Conservation (phyloP, 2,888 invertebrate species). For the Cryptus armator region DNA sequence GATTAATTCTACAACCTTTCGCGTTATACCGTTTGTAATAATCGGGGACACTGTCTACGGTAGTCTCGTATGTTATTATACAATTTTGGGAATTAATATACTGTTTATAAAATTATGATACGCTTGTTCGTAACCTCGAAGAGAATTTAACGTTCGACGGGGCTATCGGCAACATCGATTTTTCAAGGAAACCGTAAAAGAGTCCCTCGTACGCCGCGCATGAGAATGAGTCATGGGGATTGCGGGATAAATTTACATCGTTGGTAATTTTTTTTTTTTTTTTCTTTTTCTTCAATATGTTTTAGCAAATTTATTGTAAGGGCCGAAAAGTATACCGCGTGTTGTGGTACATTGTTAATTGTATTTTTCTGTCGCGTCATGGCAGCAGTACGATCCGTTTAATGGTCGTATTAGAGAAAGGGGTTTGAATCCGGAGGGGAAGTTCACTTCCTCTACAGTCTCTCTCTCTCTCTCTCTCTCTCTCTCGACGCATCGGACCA, state of each 20-base stretch:
- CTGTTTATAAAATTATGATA: background rate
- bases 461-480: constrained; percentile 30
- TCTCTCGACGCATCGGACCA: constrained; percentile 7
- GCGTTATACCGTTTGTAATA: constrained; percentile 2
- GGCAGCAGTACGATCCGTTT: constrained; percentile 24
- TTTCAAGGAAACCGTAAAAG: constrained; percentile 66
- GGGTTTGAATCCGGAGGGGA: constrained; percentile 60
- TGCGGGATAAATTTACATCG: constrained; percentile 52
- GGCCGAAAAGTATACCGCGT: background rate
- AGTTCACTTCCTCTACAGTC: constrained; percentile 63
- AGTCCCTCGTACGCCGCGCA: constrained; percentile 58
- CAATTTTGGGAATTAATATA: background rate
- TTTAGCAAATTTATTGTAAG: background rate
- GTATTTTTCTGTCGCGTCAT: constrained; percentile 38
- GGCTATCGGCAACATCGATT: constrained; percentile 62
- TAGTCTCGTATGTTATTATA: background rate
- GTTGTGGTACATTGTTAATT: constrained; percentile 22
- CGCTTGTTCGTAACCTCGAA: background rate
- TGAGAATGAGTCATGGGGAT: constrained; percentile 54
- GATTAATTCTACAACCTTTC: constrained; percentile 47
- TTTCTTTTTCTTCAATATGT: background rate
- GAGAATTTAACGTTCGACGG: background rate
- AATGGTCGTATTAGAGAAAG: constrained; percentile 54
- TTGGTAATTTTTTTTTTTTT: constrained; percentile 21
- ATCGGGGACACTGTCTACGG: constrained; percentile 4